phyloP scores from a whole-genome alignment of 64 coral and sea anemone species.

The Cladopsammia gracilis region DNA sequence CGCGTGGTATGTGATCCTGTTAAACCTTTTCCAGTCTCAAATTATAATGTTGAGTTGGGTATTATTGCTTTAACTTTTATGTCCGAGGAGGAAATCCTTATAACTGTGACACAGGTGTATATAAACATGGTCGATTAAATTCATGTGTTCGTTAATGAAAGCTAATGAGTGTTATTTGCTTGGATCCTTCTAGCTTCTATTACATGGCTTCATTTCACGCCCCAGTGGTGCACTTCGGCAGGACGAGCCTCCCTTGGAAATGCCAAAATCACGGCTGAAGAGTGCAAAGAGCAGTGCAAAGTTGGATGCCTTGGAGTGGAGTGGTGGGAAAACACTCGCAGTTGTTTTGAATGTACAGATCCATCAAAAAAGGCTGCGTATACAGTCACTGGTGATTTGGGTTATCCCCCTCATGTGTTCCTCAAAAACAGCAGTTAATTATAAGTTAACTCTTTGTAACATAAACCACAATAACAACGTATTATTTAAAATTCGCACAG shows the following conservation, averaged over 20 bases:
- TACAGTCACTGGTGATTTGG: not conserved
- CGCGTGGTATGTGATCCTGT: too few relatives aligned
- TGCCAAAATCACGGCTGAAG: not conserved
- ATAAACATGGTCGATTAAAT: too few relatives aligned
- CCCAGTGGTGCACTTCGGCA: not conserved
- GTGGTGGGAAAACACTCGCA: not conserved
- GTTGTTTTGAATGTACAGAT: not conserved
- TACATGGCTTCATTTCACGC: constrained; percentile 19
- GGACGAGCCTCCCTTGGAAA: not conserved
- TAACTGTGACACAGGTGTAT: too few relatives aligned
- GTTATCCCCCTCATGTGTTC: constrained; percentile 37
- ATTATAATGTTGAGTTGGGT: too few relatives aligned
- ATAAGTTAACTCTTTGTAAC: too few relatives aligned
- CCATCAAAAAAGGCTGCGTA: not conserved
- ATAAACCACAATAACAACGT: too few relatives aligned
- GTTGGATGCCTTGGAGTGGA: not conserved
- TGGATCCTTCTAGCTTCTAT: not conserved
- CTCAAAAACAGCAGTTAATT: not conserved
- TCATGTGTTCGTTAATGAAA: too few relatives aligned
- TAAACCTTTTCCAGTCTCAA: too few relatives aligned
- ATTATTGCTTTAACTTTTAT: too few relatives aligned
- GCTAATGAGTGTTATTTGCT: too few relatives aligned
- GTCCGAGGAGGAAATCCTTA: too few relatives aligned
- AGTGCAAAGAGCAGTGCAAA: constrained; percentile 27
- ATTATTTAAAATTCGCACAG: too few relatives aligned